Base-by-base conservation (phyloP, 2,797 vertebrate genomes). In the Perdix hodgsoniae region DNA sequence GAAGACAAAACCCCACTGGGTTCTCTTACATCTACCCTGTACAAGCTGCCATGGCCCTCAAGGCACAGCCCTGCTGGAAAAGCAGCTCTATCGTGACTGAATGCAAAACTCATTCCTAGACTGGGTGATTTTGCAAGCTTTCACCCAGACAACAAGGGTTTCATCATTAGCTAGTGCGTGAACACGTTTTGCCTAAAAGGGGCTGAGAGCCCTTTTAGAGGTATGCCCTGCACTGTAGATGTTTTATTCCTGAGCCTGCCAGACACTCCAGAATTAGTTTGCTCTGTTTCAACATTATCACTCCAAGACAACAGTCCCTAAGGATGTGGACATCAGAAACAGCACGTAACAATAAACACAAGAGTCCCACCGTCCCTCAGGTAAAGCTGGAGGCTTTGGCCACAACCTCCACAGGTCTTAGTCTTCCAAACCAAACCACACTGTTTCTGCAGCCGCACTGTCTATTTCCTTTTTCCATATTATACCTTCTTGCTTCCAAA, bases 331-430 rank as follows among this genome's bases (percentile, higher is more conserved):
- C 35, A 35, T n/a, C 8, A 64, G 39, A 77, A 14, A 57, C 33
- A 86, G 10, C 49, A 69, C 33, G 1, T 5, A n/a, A 45, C 24
- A 57, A 17, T 42, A 78, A 52, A 74, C 2, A 3, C 1, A 1
- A 5, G 11, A 2, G 6, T 67, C 54, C 22, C n/a, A 14, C 27
- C 35, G 31, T 39, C 42, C 66, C 64, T 50, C 29, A 72, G 26
- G 16, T 5, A 88, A 27, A 83, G 27, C 13, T 56, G 37, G 40
- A 70, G 16, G 69, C n/a, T 31, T 60, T 42, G 27, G 29, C 40
- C 15, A 71, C 64, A 82, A 14, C 21, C 39, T 26, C 6, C 0
- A 27, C 2, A 5, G 10, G 57, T 7, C 13, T 1, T 0, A 31
- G 74, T 78, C 9, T 23, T 2, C 4, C 29, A 40, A 74, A 56